Evolutionary conservation across 1,140 invertebrate genomes (phyloP).

Genomic region (Cephus cinctus): DNA sequence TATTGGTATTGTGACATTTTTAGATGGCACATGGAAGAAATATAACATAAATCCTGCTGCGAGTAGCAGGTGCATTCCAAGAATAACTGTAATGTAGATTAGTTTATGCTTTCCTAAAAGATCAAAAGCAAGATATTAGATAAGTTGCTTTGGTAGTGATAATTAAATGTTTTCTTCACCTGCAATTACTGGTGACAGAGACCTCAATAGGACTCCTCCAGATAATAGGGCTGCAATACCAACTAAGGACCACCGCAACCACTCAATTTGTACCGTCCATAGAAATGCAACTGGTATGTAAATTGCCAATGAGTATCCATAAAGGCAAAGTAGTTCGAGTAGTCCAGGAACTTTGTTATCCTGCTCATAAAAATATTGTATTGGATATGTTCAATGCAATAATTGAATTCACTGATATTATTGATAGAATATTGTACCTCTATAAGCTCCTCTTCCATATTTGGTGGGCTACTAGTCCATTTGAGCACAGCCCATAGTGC

Average conservation of each 20-base stretch:
- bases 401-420: slow-evolving; percentile 3
- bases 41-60: slow-evolving; percentile 84
- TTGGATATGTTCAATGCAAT: slow-evolving; percentile 12
- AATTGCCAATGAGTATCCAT: slow-evolving; percentile 92
- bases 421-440: slow-evolving; percentile 34
- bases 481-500: slow-evolving; percentile 82
- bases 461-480: slow-evolving; percentile 66
- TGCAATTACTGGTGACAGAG: slow-evolving; percentile 76
- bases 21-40: slow-evolving; percentile 61
- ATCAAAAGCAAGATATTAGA: slow-evolving; percentile 11
- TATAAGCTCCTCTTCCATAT: slow-evolving; percentile 60
- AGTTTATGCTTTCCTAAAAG: slow-evolving; percentile 62
- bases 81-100: slow-evolving; percentile 66
- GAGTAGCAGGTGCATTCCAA: slow-evolving; percentile 76
- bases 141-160: not conserved
- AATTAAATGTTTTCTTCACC: slow-evolving; percentile 52
- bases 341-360: slow-evolving; percentile 61
- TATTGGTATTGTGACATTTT: no score
- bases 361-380: slow-evolving; percentile 55
- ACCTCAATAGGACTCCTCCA: slow-evolving; percentile 80
- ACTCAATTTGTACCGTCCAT: slow-evolving; percentile 83
- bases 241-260: slow-evolving; percentile 87
- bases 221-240: slow-evolving; percentile 77
- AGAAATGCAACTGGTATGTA: slow-evolving; percentile 93
- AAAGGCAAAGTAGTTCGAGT: slow-evolving; percentile 85